Evolutionary conservation across 2,888 invertebrate species (phyloP), one percentile per base, ranked within the genome.

Genomic region (Allolobophora icterica): DNA sequence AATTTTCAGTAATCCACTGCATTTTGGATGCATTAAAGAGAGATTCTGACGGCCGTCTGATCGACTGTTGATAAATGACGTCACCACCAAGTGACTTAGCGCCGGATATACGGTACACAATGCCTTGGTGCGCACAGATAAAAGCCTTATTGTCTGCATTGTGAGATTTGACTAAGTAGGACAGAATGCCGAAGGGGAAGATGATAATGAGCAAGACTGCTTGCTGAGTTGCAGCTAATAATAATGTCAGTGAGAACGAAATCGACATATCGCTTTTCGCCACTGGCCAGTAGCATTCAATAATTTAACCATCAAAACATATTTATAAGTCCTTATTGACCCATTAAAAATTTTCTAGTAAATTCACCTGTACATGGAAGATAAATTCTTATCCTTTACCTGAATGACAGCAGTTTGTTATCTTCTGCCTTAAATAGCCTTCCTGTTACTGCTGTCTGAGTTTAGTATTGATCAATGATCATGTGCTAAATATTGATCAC

Each of bases 41-140:
- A 71, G 71, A 17, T 71, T 71, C n/a, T 71, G 71, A n/a, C 17
- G n/a, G 6, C 71, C 11, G 71, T n/a, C 30, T 17, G n/a, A n/a
- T n/a, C n/a, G 71, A n/a, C 30, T 71, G 71, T 71, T 71, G 71
- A 71, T 71, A n/a, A 71, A 71, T 71, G 71, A 71, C 71, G 71
- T 71, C 71, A 71, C n/a, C 71, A 71, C n/a, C 11, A n/a, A n/a
- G n/a, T n/a, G 71, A n/a, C 11, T n/a, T 52, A 21, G 71, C 71
- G 71, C 71, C 71, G 6, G 71, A 71, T 71, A 30, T 17, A 13
- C n/a, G n/a, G n/a, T 71, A 71, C 71, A 30, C 71, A 71, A 71
- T 71, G 71, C n/a, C 71, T 71, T 71, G n/a, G 71, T 8, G 71
- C n/a, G n/a, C 71, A n/a, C 71, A 13, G 71, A 71, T 71, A n/a